phyloP scores from a whole-genome alignment of 1,140 invertebrate genomes.

The Drosophila watanabei region DNA sequence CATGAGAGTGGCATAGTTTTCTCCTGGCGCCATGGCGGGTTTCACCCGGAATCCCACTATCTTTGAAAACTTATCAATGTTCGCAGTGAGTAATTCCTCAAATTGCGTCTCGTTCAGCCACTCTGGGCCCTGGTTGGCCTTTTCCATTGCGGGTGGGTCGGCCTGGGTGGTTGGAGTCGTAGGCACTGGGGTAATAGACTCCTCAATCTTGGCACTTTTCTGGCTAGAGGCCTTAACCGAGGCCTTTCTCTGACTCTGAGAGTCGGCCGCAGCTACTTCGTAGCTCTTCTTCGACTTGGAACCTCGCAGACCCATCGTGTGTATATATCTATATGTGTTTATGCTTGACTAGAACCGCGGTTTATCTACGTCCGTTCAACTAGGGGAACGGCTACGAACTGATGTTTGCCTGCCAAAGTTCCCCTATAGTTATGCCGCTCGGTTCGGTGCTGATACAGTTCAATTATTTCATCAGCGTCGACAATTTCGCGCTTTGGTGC shows the following conservation, averaged over 20 bases:
- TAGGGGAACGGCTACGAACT: constrained; percentile 28
- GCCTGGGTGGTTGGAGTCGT: background rate
- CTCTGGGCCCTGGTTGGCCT: constrained; percentile 51
- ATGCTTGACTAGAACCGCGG: constrained; percentile 1
- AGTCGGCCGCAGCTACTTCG: constrained; percentile 15
- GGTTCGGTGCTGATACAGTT: constrained; percentile 23
- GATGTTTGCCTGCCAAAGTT: constrained; percentile 30
- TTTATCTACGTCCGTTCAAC: constrained; percentile 26
- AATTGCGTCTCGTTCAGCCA: constrained; percentile 86
- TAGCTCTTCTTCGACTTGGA: constrained; percentile 49
- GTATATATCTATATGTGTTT: background rate
- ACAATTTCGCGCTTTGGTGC: constrained; percentile 10
- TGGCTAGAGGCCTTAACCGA: background rate
- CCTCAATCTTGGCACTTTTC: background rate
- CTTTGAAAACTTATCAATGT: constrained; percentile 70
- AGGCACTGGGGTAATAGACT: constrained; percentile 1
- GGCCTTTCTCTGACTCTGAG: constrained; percentile 1
- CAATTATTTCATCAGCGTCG: constrained; percentile 52
- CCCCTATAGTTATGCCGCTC: constrained; percentile 6
- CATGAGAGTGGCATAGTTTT: constrained; percentile 77
- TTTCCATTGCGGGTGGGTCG: constrained; percentile 4
- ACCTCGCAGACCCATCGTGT: constrained; percentile 32
- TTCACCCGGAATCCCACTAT: constrained; percentile 58
- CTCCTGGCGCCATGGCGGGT: constrained; percentile 60
- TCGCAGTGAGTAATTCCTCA: constrained; percentile 79